Conservation (phyloP, 2,113 vertebrate genomes). For the Sinocyclocheilus grahami region DNA sequence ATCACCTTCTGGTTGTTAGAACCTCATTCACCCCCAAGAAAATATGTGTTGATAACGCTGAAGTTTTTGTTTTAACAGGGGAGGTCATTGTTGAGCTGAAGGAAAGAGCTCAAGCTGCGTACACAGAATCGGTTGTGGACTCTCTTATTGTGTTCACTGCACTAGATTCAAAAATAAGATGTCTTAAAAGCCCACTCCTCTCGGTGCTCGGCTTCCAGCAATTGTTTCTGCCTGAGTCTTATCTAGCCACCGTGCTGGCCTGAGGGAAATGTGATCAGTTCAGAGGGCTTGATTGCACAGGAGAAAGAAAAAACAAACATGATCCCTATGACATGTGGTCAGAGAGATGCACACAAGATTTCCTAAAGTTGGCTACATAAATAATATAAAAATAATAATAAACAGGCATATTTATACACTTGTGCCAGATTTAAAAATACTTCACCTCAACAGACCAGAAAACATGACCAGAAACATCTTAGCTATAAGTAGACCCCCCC, state of each 20-base stretch:
- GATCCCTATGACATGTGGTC: constrained; percentile 21
- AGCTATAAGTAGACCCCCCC: neutral
- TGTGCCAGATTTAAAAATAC: constrained; percentile 16
- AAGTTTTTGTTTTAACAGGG: constrained; percentile 42
- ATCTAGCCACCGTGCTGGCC: constrained; percentile 66
- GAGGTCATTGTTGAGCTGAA: constrained; percentile 52
- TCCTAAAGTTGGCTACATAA: constrained; percentile 15
- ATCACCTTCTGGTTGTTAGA: constrained; percentile 24
- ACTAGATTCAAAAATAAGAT: constrained; percentile 70
- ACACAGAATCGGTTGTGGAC: constrained; percentile 57
- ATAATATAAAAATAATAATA: constrained; percentile 30
- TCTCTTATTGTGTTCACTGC: constrained; percentile 64
- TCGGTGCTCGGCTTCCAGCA: constrained; percentile 73
- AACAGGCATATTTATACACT: constrained; percentile 14
- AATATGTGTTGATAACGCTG: constrained; percentile 53
- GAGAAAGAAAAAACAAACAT: constrained; percentile 33
- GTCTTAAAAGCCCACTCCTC: constrained; percentile 67
- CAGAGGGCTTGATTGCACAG: constrained; percentile 49
- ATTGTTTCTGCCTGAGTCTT: constrained; percentile 73
- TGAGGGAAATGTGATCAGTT: constrained; percentile 58
- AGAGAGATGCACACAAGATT: constrained; percentile 19
- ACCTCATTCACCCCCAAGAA: constrained; percentile 40
- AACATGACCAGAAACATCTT: neutral
- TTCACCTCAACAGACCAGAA: neutral
- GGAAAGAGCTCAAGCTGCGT: constrained; percentile 62